phyloP scores from a whole-genome alignment of 2,888 invertebrate species.

The Thymelicus sylvestris region DNA sequence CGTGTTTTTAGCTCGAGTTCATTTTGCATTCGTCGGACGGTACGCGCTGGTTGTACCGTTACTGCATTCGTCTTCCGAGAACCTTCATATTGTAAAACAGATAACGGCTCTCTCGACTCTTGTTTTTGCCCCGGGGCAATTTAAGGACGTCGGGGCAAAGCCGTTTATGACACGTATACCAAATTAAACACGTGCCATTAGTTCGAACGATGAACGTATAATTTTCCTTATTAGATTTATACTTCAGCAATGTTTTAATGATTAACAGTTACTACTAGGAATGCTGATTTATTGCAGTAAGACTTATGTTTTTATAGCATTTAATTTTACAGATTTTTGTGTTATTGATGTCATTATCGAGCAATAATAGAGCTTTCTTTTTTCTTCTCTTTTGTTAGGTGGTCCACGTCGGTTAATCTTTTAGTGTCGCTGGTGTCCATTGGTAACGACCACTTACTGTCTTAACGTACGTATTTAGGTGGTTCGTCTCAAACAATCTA shows the following conservation, averaged over 20 bases:
- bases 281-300: too few species aligned
- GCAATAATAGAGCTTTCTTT: too few species aligned
- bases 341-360: too few species aligned
- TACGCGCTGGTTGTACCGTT: slow-evolving; percentile 55
- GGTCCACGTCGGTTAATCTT: too few species aligned
- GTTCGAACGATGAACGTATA: neutral
- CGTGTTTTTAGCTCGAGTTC: slow-evolving; percentile 33
- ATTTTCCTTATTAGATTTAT: slow-evolving; percentile 28
- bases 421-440: too few species aligned
- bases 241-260: neutral
- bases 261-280: too few species aligned
- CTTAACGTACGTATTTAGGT: too few species aligned
- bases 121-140: slow-evolving; percentile 29
- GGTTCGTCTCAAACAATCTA: too few species aligned
- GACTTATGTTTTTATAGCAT: too few species aligned
- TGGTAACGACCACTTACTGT: too few species aligned
- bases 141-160: slow-evolving; percentile 27
- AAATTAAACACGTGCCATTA: slow-evolving; percentile 28
- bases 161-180: slow-evolving; percentile 23
- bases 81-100: slow-evolving; percentile 40
- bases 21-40: slow-evolving; percentile 53
- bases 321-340: too few species aligned
- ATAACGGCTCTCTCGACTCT: slow-evolving; percentile 38
- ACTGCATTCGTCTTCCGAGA: slow-evolving; percentile 59
- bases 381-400: too few species aligned